phyloP scores from a whole-genome alignment of 30 jellyfish, hydroid and myxozoan genomes.

The Mastigias papua region DNA sequence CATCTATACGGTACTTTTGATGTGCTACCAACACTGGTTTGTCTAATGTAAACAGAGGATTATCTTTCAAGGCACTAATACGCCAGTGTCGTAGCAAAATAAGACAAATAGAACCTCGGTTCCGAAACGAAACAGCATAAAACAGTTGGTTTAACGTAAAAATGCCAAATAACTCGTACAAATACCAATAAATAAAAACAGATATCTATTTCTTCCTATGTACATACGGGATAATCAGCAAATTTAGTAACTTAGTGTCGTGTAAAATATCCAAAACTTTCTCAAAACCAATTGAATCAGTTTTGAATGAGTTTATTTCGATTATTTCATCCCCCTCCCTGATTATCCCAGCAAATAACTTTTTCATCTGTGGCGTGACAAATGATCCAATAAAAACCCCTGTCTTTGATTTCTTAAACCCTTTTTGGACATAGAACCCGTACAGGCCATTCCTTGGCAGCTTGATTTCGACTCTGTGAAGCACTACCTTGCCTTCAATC shows the following conservation, averaged over 20 bases:
- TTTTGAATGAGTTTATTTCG: constrained; percentile 18
- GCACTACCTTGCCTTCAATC: constrained; percentile 5
- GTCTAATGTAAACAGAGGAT: no score
- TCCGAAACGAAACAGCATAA: no score
- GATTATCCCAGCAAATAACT: constrained; percentile 42
- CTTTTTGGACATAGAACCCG: constrained; percentile 54
- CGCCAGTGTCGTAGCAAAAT: no score
- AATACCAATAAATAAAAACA: no score
- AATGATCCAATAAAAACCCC: constrained; percentile 47
- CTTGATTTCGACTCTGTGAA: constrained; percentile 37
- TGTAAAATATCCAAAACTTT: constrained; percentile 22
- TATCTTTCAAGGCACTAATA: no score
- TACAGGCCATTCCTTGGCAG: constrained; percentile 57
- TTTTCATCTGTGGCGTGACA: constrained; percentile 11
- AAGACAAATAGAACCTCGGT: no score
- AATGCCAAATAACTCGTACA: no score
- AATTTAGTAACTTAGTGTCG: neutral
- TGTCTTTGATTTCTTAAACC: constrained; percentile 25
- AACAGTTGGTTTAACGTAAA: no score
- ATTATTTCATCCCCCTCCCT: constrained; percentile 59
- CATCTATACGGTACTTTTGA: no score
- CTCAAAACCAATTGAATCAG: constrained; percentile 2
- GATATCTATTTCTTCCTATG: neutral
- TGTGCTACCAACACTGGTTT: no score
- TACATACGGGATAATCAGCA: constrained; percentile 38